phyloP scores from a whole-genome alignment of 2,113 vertebrate species.

The Lichenostomus cassidix region DNA sequence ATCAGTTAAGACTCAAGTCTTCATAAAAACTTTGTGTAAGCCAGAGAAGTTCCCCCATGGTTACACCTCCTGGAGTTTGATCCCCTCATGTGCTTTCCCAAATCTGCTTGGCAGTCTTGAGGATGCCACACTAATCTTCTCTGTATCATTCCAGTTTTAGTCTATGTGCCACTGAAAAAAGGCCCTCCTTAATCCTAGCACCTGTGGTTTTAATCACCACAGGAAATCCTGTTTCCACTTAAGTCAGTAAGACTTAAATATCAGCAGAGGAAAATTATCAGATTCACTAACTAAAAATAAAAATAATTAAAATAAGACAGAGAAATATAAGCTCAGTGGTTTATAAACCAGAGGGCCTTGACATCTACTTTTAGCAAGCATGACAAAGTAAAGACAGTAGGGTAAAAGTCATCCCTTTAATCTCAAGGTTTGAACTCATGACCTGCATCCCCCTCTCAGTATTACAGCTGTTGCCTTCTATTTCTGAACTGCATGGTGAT shows the following conservation, averaged over 20 bases:
- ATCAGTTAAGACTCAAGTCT: neutral
- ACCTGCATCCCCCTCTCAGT: slow-evolving; percentile 8
- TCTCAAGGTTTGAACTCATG: slow-evolving; percentile 24
- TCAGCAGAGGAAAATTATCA: slow-evolving; percentile 24
- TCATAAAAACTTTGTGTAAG: neutral
- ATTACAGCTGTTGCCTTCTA: slow-evolving; percentile 19
- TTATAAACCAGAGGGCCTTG: neutral
- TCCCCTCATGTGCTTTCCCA: neutral
- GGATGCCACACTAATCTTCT: slow-evolving; percentile 46
- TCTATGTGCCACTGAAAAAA: neutral
- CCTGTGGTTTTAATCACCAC: slow-evolving; percentile 61
- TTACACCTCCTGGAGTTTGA: neutral
- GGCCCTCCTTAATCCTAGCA: slow-evolving; percentile 50
- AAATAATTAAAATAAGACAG: neutral
- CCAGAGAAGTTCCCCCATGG: neutral
- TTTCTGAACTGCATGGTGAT: slow-evolving; percentile 14
- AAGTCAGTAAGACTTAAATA: slow-evolving; percentile 30
- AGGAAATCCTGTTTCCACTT: slow-evolving; percentile 60
- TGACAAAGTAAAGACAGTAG: slow-evolving; percentile 21
- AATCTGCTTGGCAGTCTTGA: neutral
- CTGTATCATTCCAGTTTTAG: slow-evolving; percentile 14
- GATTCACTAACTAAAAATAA: slow-evolving; percentile 36
- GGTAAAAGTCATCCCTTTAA: slow-evolving; percentile 48
- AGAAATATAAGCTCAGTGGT: neutral
- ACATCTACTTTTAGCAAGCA: slow-evolving; percentile 16